Evolutionary conservation across 2,797 vertebrate species (phyloP).

Genomic region (Gobio occitaniae): DNA sequence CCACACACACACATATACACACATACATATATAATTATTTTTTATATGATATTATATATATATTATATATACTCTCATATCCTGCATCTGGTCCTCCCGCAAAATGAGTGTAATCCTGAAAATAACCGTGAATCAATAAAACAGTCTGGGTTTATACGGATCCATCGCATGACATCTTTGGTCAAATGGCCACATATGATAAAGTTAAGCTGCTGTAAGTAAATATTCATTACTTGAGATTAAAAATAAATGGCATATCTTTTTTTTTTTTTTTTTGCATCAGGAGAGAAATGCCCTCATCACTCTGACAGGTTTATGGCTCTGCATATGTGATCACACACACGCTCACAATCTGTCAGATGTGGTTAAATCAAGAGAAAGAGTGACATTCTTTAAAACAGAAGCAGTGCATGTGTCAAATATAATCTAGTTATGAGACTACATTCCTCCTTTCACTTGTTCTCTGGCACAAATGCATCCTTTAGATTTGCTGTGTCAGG

Average conservation of each 20-base stretch:
- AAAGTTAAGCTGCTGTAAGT: conserved; percentile 61
- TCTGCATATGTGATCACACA: neutral
- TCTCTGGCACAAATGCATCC: neutral
- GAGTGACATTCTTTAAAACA: neutral
- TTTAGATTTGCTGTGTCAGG: neutral
- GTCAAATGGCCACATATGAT: conserved; percentile 60
- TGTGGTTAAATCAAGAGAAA: conserved; percentile 14
- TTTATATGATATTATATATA: too few relatives aligned
- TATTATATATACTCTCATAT: too few relatives aligned
- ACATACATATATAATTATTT: too few relatives aligned
- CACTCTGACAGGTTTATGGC: conserved; percentile 32
- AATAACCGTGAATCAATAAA: neutral
- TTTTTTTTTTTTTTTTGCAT: too few relatives aligned
- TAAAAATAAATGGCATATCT: conserved; percentile 64
- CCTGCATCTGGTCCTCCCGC: neutral
- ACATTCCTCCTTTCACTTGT: neutral
- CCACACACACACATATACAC: too few relatives aligned
- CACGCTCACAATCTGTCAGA: conserved; percentile 21
- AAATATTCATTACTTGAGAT: conserved; percentile 70
- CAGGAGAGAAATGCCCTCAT: conserved; percentile 17
- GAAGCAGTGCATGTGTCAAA: neutral
- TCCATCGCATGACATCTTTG: conserved; percentile 53
- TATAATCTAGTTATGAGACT: neutral
- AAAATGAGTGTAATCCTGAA: neutral
- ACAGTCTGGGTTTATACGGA: neutral